phyloP scores from a whole-genome alignment of 1,140 invertebrate species.

The Papilio machaon region DNA sequence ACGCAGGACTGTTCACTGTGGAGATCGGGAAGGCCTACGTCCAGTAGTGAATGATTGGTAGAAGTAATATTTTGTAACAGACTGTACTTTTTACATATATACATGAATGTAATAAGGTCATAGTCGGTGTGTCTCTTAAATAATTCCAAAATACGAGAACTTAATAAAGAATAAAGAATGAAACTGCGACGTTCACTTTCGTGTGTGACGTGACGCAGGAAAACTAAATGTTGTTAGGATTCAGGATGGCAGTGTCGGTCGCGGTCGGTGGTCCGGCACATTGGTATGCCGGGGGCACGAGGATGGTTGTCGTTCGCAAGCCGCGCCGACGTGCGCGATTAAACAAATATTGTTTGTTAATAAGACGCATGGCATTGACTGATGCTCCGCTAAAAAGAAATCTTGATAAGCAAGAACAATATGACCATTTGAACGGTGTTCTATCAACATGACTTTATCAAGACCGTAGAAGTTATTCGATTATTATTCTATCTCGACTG shows the following conservation, averaged over 20 bases:
- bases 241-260: conserved; percentile 47
- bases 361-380: conserved; percentile 40
- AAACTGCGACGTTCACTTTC: conserved; percentile 34
- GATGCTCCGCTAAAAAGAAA: background rate
- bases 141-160: background rate
- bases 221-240: conserved; percentile 55
- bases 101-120: background rate
- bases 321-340: conserved; percentile 52
- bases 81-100: background rate
- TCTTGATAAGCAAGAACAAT: background rate
- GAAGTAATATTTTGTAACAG: background rate
- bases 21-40: no score
- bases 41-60: no score
- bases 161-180: background rate
- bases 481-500: no score
- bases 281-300: conserved; percentile 56
- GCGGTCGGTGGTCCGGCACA: conserved; percentile 60
- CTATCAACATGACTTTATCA: background rate
- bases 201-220: conserved; percentile 40
- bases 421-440: background rate
- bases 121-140: background rate
- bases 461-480: no score
- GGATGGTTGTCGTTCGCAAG: conserved; percentile 51
- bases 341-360: conserved; percentile 58
- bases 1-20: no score